Evolutionary conservation across 2,113 vertebrate species (phyloP).

Genomic region (Lichenostomus cassidix): DNA sequence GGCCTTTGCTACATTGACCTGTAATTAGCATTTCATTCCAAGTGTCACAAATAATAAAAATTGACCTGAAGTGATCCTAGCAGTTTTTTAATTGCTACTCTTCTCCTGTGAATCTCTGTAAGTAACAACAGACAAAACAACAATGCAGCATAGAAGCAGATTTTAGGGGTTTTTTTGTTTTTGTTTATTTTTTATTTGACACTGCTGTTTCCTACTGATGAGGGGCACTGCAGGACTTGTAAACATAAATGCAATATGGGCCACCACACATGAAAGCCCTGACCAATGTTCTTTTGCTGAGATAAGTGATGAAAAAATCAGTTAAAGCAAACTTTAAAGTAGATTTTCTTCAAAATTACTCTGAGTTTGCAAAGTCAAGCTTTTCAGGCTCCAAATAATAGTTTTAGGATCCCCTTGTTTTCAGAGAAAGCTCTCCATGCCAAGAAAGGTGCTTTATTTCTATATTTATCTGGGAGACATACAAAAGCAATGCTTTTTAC

Average conservation of each 20-base stretch:
- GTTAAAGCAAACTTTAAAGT: not conserved
- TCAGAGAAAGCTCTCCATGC: not conserved
- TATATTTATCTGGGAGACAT: not conserved
- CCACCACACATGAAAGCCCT: not conserved
- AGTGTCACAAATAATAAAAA: not conserved
- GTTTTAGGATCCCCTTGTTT: not conserved
- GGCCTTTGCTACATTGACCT: not conserved
- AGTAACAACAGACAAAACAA: not conserved
- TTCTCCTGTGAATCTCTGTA: not conserved
- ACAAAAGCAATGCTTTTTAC: not conserved
- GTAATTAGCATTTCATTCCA: not conserved
- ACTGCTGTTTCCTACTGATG: not conserved
- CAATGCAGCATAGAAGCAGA: not conserved
- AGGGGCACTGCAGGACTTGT: not conserved
- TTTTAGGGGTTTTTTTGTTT: not conserved
- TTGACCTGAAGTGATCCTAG: not conserved
- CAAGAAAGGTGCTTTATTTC: not conserved
- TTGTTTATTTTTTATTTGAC: not conserved
- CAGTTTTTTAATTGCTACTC: not conserved
- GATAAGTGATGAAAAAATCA: not conserved
- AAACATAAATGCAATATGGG: not conserved
- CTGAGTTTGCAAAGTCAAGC: not conserved
- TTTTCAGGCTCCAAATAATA: not conserved
- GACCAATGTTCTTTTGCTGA: not conserved
- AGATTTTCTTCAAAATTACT: not conserved